Base-by-base conservation (phyloP, 1,140 invertebrate species). In the Ceratina calcarata region DNA sequence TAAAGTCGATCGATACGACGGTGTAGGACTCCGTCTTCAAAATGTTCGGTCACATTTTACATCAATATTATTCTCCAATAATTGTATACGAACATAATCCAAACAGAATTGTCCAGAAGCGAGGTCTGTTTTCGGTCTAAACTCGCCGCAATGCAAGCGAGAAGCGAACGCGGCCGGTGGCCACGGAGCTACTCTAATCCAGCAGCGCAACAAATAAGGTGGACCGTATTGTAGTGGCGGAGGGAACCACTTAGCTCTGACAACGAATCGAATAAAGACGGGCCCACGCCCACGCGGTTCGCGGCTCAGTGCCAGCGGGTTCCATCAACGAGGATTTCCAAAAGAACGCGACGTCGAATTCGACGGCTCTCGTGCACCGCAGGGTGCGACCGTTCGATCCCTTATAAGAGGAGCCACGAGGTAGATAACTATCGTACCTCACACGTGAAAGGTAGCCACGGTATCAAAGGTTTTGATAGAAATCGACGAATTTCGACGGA, bases 241-340 rank as follows among this genome's bases (percentile, higher is more conserved):
- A n/a, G 55, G 60, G 75, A 70, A n/a, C 58, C 55, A 72, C 70
- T 76, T 64, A 37, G 62, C 53, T 16, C 18, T 55, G 71, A 85
- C 78, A 85, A 85, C 81, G 68, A 85, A 53, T 61, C 53, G 61
- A 85, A 85, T 77, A 84, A 77, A 85, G 73, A 84, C 53, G 55
- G 57, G 64, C 13, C 60, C 78, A 69, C 83, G 67, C 82, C 83
- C 68, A 85, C 73, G 65, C 49, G 22, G 69, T 64, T 55, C 58
- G 37, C 65, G 18, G 45, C 20, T 16, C 77, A 84, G 77, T 78
- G 22, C 82, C 69, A 16, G 57, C n/a, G 15, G 55, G 37, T 60
- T 20, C 70, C 62, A 79, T 79, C 62, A 66, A 60, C 68, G 75
- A 70, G 78, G 73, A 84, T 84, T 85, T 84, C 60, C 51, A 76